Evolutionary conservation across 2,113 vertebrate genomes (phyloP).

Genomic region (Chloropsis hardwickii): DNA sequence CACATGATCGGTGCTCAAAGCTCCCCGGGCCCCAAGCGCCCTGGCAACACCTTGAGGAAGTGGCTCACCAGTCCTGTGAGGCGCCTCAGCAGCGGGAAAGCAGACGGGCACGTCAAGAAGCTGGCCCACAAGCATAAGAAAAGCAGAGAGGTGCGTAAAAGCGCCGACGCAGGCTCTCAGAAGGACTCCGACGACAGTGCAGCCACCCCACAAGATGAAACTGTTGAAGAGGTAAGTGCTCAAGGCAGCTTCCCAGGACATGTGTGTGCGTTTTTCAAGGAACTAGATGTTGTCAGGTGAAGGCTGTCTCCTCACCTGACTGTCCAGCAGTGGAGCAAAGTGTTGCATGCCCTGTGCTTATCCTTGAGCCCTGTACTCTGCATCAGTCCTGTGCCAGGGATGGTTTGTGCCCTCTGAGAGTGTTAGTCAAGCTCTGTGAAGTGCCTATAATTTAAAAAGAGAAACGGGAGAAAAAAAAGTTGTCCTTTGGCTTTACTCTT

Average conservation of each 20-base stretch:
- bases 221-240: slow-evolving; percentile 87
- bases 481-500: neutral
- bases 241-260: accelerated
- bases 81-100: slow-evolving; percentile 95
- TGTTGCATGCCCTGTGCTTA: neutral
- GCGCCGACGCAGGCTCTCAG: slow-evolving; percentile 86
- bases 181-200: slow-evolving; percentile 97
- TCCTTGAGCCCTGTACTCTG: neutral
- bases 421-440: neutral
- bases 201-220: slow-evolving; percentile 95
- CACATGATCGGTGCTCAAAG: slow-evolving; percentile 91
- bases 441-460: neutral
- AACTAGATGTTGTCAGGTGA: neutral
- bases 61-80: slow-evolving; percentile 98
- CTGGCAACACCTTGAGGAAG: slow-evolving; percentile 94
- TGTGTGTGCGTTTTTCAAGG: neutral
- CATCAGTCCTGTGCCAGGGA: accelerated
- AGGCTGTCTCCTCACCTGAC: neutral
- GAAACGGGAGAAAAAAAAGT: neutral
- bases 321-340: neutral
- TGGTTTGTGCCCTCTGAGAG: neutral
- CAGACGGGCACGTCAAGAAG: slow-evolving; percentile 95
- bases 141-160: slow-evolving; percentile 92
- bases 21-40: slow-evolving; percentile 94
- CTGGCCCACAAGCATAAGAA: slow-evolving; percentile 97